These are phyloP conservation scores for Natrix natrix DNA, from an alignment of 2,797 vertebrate species.

Conservation along the genomic window DNA sequence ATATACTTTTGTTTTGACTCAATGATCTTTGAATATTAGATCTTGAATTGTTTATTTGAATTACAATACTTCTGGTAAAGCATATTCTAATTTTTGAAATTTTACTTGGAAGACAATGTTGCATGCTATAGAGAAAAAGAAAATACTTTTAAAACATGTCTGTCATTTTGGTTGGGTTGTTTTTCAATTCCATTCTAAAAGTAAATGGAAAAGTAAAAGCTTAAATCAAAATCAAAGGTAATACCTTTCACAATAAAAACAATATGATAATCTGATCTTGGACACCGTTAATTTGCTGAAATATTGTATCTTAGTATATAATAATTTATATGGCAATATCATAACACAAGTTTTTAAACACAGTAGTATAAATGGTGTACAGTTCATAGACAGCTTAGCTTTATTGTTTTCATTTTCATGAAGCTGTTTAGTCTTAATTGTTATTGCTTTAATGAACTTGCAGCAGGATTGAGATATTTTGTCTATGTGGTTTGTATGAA, in stretches of 20 bases:
- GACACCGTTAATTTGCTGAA: background rate
- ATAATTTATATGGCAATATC: background rate
- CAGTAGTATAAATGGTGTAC: background rate
- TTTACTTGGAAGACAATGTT: background rate
- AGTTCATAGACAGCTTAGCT: background rate
- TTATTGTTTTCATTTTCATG: background rate
- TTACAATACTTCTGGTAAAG: slow-evolving; percentile 15
- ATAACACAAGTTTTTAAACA: background rate
- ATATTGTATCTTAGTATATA: background rate
- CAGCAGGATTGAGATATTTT: background rate
- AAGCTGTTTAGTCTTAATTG: background rate
- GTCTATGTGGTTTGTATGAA: background rate
- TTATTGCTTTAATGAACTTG: background rate
- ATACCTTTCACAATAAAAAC: background rate
- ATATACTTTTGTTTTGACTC: background rate
- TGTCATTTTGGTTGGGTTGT: background rate
- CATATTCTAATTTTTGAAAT: slow-evolving; percentile 22
- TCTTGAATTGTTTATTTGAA: background rate
- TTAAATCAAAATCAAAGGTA: background rate
- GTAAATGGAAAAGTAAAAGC: background rate
- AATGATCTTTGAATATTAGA: slow-evolving; percentile 3
- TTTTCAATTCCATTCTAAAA: background rate
- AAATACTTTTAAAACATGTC: background rate
- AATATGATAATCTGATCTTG: background rate
- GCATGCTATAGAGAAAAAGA: slow-evolving; percentile 14